Percentiles rank a stretch among this genome's conserved stretches.
Conservation (phyloP, 2,113 vertebrate species). For the Puntigrus tetrazona region DNA sequence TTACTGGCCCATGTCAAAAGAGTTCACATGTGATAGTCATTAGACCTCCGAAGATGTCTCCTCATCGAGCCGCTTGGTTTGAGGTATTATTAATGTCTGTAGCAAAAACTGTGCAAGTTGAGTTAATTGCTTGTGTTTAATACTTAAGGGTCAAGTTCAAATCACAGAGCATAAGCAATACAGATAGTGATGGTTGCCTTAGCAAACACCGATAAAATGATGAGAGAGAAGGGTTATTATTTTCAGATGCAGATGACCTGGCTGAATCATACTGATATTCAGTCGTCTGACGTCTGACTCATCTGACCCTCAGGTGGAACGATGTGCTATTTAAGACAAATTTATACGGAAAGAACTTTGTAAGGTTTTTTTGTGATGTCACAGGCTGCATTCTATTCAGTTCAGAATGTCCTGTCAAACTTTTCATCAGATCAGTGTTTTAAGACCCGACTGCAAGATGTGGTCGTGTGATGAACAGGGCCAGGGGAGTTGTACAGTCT, state of each 20-base stretch:
- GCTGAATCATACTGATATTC: neutral
- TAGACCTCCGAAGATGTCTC: neutral
- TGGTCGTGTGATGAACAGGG: neutral
- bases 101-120: neutral
- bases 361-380: no score
- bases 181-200: neutral
- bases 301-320: conserved; percentile 4
- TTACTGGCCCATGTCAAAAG: neutral
- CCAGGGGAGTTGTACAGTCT: neutral
- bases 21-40: neutral
- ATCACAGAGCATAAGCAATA: neutral
- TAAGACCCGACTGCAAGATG: neutral
- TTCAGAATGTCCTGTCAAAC: neutral
- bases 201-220: neutral
- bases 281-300: neutral
- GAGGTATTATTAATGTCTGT: neutral
- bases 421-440: neutral
- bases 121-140: neutral
- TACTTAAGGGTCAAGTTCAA: neutral
- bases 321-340: no score
- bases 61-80: neutral
- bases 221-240: conserved; percentile 1
- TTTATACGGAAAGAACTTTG: no score
- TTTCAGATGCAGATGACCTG: neutral
- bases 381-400: neutral